Evolutionary conservation across 2,113 vertebrate species (phyloP).

Genomic region (Gobiocypris rarus): DNA sequence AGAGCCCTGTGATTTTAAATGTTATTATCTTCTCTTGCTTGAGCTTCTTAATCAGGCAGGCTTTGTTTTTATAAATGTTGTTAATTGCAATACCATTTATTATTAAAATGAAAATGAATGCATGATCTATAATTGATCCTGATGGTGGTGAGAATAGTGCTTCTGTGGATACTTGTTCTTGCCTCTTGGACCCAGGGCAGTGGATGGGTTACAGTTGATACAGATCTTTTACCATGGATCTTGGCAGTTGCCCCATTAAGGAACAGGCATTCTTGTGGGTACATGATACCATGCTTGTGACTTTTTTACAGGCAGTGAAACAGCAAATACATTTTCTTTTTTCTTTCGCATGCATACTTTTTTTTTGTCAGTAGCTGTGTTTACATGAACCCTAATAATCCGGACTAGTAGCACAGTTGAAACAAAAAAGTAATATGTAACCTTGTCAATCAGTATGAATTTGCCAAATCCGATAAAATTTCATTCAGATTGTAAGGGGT

Average conservation of each 20-base stretch:
- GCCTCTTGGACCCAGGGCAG: constrained; percentile 13
- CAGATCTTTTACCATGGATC: constrained; percentile 23
- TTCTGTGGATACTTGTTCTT: constrained; percentile 27
- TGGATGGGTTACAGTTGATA: constrained; percentile 31
- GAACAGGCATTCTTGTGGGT: neutral
- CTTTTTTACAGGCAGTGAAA: neutral
- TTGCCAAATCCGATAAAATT: no score
- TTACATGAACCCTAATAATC: no score
- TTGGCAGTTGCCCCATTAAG: constrained; percentile 13
- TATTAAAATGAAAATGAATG: constrained; percentile 22
- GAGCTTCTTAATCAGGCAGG: neutral
- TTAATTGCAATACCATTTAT: constrained; percentile 14
- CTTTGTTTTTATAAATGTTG: neutral
- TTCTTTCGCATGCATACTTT: neutral
- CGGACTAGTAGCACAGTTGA: no score
- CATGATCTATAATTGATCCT: constrained; percentile 35
- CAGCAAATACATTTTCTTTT: neutral
- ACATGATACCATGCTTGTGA: neutral
- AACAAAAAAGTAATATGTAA: no score
- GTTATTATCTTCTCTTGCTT: neutral
- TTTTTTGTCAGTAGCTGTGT: neutral
- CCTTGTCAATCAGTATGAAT: no score
- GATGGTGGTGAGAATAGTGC: constrained; percentile 28
- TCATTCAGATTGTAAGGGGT: no score
- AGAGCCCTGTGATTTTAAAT: neutral